Evolutionary conservation across 2,113 vertebrate genomes (phyloP), one percentile per base, ranked within the genome.

Genomic region (Ia io): DNA sequence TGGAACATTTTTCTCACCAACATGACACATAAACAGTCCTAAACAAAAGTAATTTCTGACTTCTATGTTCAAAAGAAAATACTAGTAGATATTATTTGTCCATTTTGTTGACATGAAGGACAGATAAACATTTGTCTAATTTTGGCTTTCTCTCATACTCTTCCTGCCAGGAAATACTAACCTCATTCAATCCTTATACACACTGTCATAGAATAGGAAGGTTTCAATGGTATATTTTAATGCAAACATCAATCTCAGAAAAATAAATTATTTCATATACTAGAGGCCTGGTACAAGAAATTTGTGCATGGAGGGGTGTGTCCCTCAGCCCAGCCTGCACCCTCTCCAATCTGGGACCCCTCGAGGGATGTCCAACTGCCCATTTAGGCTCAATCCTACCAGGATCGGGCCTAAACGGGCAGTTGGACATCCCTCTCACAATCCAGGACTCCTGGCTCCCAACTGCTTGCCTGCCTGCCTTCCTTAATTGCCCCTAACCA

Each of bases 211-310:
- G 23, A 61, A 42, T 1, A 32, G 2, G 11, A 35, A 13, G 5
- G 17, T 42, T 37, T 53, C 35, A 6, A 2, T 0, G 12, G 2
- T 1, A 3, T 17, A 25, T 9, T 22, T 42, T 44, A 40, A 44
- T 14, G 30, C 59, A 51, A 2, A n/a, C 22, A 1, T 14, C 4
- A 2, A 23, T 42, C 10, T 16, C 25, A 76, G 25, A 37, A 5
- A 63, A 13, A 37, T 10, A 47, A 40, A 5, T 2, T 9, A 42
- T 14, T 35, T 40, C 8, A 10, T 0, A 0, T 3, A 6, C 20
- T 56, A 56, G 53, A 56, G 53, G 20, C 44, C 44, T 1, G 44
- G 44, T 47, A 9, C 44, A 47, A 2, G 9, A 47, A 47, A 47
- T 47, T 47, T 11, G 10, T 47, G 10, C 53, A 56, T 3, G 2